Conservation (phyloP, 2,888 invertebrate species). For the Acronicta aceris region DNA sequence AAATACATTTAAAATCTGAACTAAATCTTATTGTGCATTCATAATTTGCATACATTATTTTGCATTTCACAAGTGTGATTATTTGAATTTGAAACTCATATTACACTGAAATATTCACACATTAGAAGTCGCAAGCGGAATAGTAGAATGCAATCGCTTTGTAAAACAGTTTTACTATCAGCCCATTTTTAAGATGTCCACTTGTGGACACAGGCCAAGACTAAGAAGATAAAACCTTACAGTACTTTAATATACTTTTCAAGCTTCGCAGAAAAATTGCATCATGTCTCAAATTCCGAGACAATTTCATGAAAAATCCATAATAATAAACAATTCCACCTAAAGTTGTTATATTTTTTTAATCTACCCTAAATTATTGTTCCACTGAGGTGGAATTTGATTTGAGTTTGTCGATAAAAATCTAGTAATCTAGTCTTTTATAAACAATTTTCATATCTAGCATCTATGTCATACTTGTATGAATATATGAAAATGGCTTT, state of each 20-base stretch:
- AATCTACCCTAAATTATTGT: slow-evolving; percentile 20
- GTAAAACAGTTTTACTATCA: too few relatives aligned
- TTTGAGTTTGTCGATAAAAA: neutral
- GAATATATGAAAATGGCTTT: slow-evolving; percentile 18
- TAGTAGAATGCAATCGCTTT: too few relatives aligned
- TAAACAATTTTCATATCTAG: slow-evolving; percentile 4
- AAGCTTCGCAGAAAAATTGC: neutral
- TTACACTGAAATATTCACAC: too few relatives aligned
- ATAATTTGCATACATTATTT: too few relatives aligned
- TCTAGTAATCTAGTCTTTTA: neutral
- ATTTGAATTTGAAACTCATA: too few relatives aligned
- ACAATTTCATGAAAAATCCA: slow-evolving; percentile 10
- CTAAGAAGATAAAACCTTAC: neutral
- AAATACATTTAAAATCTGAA: too few relatives aligned
- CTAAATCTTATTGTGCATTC: neutral
- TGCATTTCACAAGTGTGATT: too few relatives aligned
- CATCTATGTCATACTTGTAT: slow-evolving; percentile 7
- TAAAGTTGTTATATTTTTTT: slow-evolving; percentile 16
- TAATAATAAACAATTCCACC: slow-evolving; percentile 7
- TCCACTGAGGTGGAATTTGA: slow-evolving; percentile 30
- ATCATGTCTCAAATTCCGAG: slow-evolving; percentile 27
- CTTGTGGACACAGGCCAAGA: neutral
- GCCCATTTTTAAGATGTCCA: too few relatives aligned
- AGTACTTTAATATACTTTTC: too few relatives aligned
- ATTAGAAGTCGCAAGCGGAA: too few relatives aligned